Evolutionary conservation across 1,140 invertebrate species (phyloP).

Genomic region (Euura lappo): DNA sequence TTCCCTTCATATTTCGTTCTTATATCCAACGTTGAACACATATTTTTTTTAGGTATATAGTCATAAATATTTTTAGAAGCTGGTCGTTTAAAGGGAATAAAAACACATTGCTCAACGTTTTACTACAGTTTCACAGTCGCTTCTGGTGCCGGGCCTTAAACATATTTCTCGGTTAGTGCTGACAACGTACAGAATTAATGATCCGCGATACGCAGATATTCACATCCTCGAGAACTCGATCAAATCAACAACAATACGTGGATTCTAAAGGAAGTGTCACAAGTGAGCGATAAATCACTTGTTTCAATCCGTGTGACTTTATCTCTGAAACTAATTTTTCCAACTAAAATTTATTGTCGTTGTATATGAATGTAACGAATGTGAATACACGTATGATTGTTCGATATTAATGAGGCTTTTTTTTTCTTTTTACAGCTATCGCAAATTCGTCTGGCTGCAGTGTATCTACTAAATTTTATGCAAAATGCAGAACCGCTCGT

Average conservation of each 20-base stretch:
- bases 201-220: constrained; percentile 25
- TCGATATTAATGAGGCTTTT: not conserved
- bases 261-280: not conserved
- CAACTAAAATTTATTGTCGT: no score
- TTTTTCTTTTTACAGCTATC: not conserved
- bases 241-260: not conserved
- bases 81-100: not conserved
- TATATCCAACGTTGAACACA: not conserved
- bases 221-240: constrained; percentile 8
- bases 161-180: constrained; percentile 39
- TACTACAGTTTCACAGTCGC: not conserved
- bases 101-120: not conserved
- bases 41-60: not conserved
- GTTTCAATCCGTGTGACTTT: no score
- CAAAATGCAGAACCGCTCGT: constrained; percentile 1
- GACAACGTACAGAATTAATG: constrained; percentile 31
- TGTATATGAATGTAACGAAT: not conserved
- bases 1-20: not conserved
- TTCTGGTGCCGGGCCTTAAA: constrained; percentile 10
- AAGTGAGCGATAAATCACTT: not conserved
- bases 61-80: not conserved
- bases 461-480: not conserved
- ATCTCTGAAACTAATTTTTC: no score
- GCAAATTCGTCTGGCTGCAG: not conserved
- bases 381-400: not conserved